phyloP scores from a whole-genome alignment of 1,140 invertebrate species.

The Diachasmimorpha longicaudata region DNA sequence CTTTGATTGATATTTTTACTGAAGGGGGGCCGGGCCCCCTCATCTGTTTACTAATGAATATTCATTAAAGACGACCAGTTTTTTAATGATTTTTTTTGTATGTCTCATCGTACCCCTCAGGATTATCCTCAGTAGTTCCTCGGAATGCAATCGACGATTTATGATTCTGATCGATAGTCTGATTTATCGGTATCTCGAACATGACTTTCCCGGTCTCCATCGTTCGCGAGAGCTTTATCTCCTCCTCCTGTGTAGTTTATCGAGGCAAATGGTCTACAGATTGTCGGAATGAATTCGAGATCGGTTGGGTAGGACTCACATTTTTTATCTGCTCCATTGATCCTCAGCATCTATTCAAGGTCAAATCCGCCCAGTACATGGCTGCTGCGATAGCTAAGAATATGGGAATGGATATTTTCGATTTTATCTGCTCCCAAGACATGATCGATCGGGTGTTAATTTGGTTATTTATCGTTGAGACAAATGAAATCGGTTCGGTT shows the following conservation, averaged over 20 bases:
- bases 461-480: neutral
- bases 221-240: neutral
- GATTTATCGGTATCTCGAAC: neutral
- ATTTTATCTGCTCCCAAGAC: constrained; percentile 31
- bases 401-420: constrained; percentile 26
- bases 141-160: neutral
- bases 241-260: neutral
- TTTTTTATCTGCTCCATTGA: neutral
- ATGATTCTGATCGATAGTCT: neutral
- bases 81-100: too few relatives aligned
- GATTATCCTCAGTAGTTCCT: neutral
- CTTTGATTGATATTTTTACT: too few relatives aligned
- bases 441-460: neutral
- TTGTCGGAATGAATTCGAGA: neutral
- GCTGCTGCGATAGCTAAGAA: constrained; percentile 10
- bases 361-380: constrained; percentile 3
- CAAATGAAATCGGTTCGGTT: neutral
- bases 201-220: neutral
- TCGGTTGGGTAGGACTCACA: neutral
- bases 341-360: neutral
- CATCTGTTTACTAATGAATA: too few relatives aligned
- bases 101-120: neutral
- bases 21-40: too few relatives aligned
- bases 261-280: neutral
- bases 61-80: too few relatives aligned